A percentile compares a stretch with the other conserved stretches of the same genome.
phyloP scores from a whole-genome alignment of 2,797 vertebrate genomes.

The Propithecus deckenii region DNA sequence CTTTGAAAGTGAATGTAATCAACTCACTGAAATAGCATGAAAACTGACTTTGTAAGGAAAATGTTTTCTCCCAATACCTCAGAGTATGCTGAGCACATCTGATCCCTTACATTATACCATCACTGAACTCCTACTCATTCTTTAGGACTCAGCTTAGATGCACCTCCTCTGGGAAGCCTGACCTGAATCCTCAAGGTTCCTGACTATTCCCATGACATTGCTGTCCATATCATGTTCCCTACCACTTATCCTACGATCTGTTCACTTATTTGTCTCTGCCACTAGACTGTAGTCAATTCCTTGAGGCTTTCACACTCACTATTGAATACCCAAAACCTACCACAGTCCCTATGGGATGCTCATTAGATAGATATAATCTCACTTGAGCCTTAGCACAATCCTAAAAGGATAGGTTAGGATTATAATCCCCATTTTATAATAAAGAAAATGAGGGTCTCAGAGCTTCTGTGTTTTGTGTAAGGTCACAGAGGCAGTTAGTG shows the following conservation, averaged over 20 bases:
- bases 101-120: background rate
- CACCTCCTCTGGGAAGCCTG: background rate
- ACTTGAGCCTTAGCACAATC: background rate
- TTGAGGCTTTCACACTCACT: background rate
- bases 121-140: background rate
- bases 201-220: background rate
- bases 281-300: background rate
- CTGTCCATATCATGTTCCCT: background rate
- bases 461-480: background rate
- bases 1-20: constrained; percentile 30
- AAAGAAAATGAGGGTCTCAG: constrained; percentile 3
- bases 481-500: background rate
- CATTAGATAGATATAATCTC: background rate
- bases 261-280: background rate
- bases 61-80: background rate
- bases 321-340: background rate
- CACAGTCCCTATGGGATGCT: background rate
- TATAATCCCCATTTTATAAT: background rate
- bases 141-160: background rate
- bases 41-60: background rate
- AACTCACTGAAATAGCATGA: background rate
- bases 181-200: background rate
- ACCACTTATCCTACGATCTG: background rate
- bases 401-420: background rate
- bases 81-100: background rate